Conservation (phyloP, 2,888 invertebrate genomes). For the Chydorus sphaericus region DNA sequence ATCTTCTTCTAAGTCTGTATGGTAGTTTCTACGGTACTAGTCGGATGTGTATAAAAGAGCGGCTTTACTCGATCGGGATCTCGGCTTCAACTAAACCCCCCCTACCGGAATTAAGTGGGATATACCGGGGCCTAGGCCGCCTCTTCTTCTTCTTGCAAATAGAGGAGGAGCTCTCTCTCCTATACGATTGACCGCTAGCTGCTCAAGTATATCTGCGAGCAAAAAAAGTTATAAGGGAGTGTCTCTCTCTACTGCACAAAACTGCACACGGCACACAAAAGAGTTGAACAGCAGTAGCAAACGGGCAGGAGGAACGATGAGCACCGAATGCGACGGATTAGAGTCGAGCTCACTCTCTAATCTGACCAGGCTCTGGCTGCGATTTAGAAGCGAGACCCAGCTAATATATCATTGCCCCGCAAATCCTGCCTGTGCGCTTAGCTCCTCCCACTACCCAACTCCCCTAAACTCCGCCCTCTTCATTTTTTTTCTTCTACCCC, state of each 20-base stretch:
- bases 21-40: no score
- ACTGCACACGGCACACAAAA: not conserved
- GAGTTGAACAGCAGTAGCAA: not conserved
- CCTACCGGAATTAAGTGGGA: constrained; percentile 1
- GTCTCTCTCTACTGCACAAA: not conserved
- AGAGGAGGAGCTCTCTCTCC: not conserved
- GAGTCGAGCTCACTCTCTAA: constrained; percentile 15
- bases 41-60: no score
- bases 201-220: no score
- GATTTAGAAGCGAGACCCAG: constrained; percentile 13
- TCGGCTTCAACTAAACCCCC: constrained; percentile 5
- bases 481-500: constrained; percentile 24
- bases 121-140: not conserved
- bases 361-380: constrained; percentile 14
- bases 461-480: constrained; percentile 28
- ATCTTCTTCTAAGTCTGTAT: no score
- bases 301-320: not conserved
- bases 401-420: constrained; percentile 14
- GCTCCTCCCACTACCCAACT: not conserved
- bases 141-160: not conserved
- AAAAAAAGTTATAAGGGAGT: not conserved
- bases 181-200: no score
- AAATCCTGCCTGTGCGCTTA: not conserved
- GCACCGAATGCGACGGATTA: constrained; percentile 14
- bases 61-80: constrained; percentile 1